Evolutionary conservation across 2,888 invertebrate species (phyloP).

Genomic region (Heterodera filipjevi): DNA sequence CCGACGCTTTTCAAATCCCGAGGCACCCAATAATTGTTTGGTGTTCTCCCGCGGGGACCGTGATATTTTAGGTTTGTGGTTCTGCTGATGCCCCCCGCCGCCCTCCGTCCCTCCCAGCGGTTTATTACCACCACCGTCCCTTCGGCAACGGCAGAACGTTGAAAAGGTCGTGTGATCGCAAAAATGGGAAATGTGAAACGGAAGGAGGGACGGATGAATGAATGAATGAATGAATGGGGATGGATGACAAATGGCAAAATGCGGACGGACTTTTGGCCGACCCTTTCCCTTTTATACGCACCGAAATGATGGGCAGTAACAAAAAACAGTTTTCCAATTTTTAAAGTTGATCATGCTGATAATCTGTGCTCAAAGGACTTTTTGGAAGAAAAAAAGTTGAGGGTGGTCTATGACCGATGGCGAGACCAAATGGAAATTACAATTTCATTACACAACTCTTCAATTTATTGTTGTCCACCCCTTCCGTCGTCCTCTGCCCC

Average conservation of each 20-base stretch:
- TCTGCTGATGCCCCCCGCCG: too few species aligned
- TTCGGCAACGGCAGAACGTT: neutral
- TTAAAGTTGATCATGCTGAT: neutral
- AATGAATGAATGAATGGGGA: neutral
- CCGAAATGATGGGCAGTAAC: neutral
- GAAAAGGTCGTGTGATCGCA: neutral
- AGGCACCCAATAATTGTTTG: too few species aligned
- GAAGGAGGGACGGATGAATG: neutral
- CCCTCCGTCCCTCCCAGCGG: too few species aligned
- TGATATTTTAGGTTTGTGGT: too few species aligned
- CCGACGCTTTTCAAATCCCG: too few species aligned
- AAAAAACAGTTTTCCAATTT: neutral
- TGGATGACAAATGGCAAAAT: neutral
- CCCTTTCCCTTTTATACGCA: neutral
- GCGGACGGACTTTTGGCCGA: neutral
- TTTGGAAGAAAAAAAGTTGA: neutral
- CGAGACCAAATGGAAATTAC: neutral
- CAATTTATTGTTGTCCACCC: neutral
- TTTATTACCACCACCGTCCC: too few species aligned
- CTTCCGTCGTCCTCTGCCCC: neutral
- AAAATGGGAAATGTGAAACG: neutral
- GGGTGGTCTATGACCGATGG: slow-evolving; percentile 9
- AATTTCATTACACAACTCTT: neutral
- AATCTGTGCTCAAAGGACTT: neutral
- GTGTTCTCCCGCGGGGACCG: too few species aligned